Conservation (phyloP, 2,797 vertebrate species). For the Scolopax bukidnonensis region DNA sequence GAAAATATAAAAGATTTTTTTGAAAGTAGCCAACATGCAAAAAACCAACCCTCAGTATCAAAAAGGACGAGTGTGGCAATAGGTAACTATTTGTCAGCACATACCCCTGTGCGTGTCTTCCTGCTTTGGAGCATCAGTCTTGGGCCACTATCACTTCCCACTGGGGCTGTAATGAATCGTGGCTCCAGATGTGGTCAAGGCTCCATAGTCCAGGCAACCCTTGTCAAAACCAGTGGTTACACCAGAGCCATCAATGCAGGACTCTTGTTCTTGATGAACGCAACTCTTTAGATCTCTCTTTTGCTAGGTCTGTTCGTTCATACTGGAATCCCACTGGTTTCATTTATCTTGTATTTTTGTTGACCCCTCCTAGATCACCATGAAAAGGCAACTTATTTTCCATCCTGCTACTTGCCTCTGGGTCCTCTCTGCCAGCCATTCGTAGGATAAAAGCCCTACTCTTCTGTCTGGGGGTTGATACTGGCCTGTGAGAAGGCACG, state of each 20-base stretch:
- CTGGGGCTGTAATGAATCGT: accelerated
- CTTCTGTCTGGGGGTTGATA: background rate
- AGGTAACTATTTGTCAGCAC: background rate
- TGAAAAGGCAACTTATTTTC: background rate
- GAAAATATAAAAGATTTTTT: background rate
- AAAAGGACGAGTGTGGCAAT: background rate
- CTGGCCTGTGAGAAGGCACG: background rate
- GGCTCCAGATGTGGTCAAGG: accelerated
- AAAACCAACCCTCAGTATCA: background rate
- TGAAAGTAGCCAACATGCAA: background rate
- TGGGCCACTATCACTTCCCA: background rate
- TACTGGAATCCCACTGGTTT: background rate
- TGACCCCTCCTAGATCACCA: background rate
- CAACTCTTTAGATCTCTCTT: background rate
- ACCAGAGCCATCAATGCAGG: background rate
- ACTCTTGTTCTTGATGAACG: background rate
- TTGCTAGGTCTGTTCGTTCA: background rate
- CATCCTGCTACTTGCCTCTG: background rate
- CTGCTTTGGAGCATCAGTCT: background rate
- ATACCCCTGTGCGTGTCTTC: accelerated
- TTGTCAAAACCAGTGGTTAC: background rate
- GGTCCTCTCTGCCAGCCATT: background rate
- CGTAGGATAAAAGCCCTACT: background rate
- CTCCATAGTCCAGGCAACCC: background rate
- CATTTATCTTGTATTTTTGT: background rate